Base-by-base conservation (phyloP, 23 tunicate genomes). In the Ascidia mentula region DNA sequence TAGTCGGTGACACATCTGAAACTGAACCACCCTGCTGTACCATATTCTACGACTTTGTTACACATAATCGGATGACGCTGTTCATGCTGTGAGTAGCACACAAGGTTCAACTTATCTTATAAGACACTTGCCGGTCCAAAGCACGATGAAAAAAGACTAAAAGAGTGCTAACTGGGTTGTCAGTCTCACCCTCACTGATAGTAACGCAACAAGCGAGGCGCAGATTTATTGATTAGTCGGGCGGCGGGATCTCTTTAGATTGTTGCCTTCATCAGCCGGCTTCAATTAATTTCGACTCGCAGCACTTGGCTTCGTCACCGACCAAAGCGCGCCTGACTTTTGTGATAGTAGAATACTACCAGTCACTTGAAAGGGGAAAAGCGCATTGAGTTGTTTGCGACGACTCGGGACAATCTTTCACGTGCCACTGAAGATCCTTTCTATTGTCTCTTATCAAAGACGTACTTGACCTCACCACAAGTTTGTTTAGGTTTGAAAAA, bases 231-330 rank as follows among this genome's bases (percentile, higher is more conserved):
- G 65, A 53, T 53, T 53, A 28, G 24, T 53, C 65, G 28, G 12
- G 22, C 65, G 13, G 65, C 65, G 22, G 28, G 65, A 53, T 28
- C 65, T 28, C 65, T 15, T 5, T 20, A 9, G 65, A 20, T 53
- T 53, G 65, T 53, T 53, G 65, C 24, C 28, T 28, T 9, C 28
- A 53, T 53, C 24, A 53, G 65, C 65, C 22, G 65, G 24, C 65
- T 53, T 53, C 65, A 53, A 53, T 53, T 53, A 53, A 53, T 53
- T 53, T 26, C 65, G 65, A 53, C 65, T 26, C 65, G 13, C 22
- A 9, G 7, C 4, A 28, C 13, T 26, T 26, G 22, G 65, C 2
- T 53, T 53, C 65, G 24, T 28, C 65, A 26, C 65, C 53, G 15
- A 9, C 53, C 15, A 15, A 42, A 42, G 15, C 12, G 53, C 53